A percentile compares a stretch with the other conserved stretches of the same genome.
Conservation (phyloP, 2,113 vertebrate genomes). For the Psilopogon haemacephalus region DNA sequence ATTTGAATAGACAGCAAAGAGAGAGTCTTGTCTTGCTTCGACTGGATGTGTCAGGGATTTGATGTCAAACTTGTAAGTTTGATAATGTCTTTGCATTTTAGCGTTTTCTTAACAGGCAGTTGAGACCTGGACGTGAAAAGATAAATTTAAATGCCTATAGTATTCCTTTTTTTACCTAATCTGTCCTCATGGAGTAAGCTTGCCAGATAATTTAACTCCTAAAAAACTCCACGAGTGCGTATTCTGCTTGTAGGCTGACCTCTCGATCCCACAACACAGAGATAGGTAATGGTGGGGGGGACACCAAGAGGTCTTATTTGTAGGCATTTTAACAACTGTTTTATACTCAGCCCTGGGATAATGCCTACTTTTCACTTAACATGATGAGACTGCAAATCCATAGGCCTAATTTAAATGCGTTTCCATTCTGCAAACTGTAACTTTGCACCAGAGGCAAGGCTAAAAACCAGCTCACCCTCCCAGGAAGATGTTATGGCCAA, state of each 20-base stretch:
- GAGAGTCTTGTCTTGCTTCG: not conserved
- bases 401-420: constrained; percentile 23
- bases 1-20: not conserved
- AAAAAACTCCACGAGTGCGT: not conserved
- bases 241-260: not conserved
- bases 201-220: not conserved
- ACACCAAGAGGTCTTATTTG: constrained; percentile 13
- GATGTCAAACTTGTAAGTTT: not conserved
- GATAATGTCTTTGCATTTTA: not conserved
- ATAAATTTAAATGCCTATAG: not conserved
- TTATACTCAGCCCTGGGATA: constrained; percentile 28
- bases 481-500: constrained; percentile 72
- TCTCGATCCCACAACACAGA: not conserved
- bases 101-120: not conserved
- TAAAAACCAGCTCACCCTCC: constrained; percentile 68
- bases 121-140: not conserved
- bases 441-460: constrained; percentile 57
- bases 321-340: not conserved
- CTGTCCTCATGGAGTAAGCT: not conserved
- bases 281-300: not conserved
- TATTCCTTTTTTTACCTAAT: not conserved
- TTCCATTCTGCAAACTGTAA: constrained; percentile 58
- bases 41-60: not conserved
- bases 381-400: constrained; percentile 53
- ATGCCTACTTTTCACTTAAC: constrained; percentile 65